Conservation (phyloP, 2,797 vertebrate species). For the Ambastaia sidthimunki region DNA sequence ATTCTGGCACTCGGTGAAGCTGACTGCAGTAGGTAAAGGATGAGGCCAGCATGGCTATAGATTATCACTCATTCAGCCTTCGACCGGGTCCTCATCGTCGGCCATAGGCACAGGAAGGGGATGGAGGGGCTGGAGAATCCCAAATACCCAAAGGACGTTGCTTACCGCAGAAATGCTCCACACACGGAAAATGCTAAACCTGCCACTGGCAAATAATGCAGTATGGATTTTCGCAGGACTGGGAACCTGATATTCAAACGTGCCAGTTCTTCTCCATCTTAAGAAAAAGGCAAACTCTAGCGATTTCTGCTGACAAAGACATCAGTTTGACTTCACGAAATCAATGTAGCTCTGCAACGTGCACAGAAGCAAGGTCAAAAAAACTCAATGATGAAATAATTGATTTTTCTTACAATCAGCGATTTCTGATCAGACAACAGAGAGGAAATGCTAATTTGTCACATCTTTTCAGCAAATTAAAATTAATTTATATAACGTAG, state of each 20-base stretch:
- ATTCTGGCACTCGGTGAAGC: constrained; percentile 47
- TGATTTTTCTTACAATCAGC: constrained; percentile 81
- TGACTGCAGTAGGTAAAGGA: constrained; percentile 57
- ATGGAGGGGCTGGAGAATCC: constrained; percentile 62
- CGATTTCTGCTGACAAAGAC: constrained; percentile 79
- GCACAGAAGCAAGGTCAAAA: constrained; percentile 69
- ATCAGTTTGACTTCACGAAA: constrained; percentile 76
- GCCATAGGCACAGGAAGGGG: constrained; percentile 60
- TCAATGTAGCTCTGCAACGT: constrained; percentile 75
- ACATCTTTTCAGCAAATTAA: constrained; percentile 76
- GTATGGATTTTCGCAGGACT: constrained; percentile 69
- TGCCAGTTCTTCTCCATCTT: constrained; percentile 39
- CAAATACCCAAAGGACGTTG: constrained; percentile 66
- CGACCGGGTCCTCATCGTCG: constrained; percentile 63
- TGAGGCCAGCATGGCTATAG: constrained; percentile 71
- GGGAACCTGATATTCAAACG: constrained; percentile 38
- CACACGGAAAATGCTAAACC: constrained; percentile 74
- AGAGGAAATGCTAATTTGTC: constrained; percentile 76
- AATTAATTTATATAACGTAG: constrained; percentile 76
- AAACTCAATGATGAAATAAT: constrained; percentile 76
- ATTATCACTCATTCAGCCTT: constrained; percentile 82
- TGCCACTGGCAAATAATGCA: constrained; percentile 71
- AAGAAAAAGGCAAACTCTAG: constrained; percentile 46
- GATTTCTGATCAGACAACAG: constrained; percentile 77
- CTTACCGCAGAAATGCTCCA: constrained; percentile 75